Conservation (phyloP, 2,888 invertebrate genomes). For the Carpatolechia fugitivella region DNA sequence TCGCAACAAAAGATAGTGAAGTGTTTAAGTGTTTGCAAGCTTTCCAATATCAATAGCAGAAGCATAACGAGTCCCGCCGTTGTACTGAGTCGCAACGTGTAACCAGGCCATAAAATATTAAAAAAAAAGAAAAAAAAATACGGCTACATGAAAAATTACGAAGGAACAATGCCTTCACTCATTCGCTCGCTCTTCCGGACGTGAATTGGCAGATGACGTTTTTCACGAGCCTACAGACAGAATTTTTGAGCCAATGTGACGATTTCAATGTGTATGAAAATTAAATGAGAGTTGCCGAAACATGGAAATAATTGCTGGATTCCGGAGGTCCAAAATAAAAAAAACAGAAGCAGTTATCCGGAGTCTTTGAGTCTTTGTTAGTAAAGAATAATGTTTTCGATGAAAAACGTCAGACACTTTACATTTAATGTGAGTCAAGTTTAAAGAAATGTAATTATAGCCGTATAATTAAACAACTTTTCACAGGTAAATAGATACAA, state of each 20-base stretch:
- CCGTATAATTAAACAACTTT: too few species aligned
- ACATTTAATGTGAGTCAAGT: too few species aligned
- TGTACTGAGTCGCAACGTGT: neutral
- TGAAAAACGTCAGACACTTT: too few species aligned
- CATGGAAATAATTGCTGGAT: too few species aligned
- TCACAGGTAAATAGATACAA: too few species aligned
- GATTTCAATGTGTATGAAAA: neutral
- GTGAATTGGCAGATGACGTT: conserved; percentile 3
- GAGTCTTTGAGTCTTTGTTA: too few species aligned
- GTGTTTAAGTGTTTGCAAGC: neutral
- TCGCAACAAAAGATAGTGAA: neutral
- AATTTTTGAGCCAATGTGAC: neutral
- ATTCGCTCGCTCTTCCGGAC: neutral
- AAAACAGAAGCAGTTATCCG: too few species aligned
- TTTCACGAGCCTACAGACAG: neutral
- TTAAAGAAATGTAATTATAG: too few species aligned
- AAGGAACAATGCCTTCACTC: neutral
- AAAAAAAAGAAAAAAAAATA: too few species aligned
- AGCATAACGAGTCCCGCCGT: neutral
- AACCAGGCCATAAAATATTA: too few species aligned
- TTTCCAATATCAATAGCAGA: neutral
- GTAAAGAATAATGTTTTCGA: too few species aligned
- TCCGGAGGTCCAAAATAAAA: too few species aligned
- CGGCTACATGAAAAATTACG: neutral
- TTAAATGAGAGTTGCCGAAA: neutral